Percentiles rank a stretch among this genome's conserved stretches.
These are phyloP conservation scores for Cecropterus lyciades DNA, from an alignment of 1,140 invertebrate genomes.

Conservation along the genomic window DNA sequence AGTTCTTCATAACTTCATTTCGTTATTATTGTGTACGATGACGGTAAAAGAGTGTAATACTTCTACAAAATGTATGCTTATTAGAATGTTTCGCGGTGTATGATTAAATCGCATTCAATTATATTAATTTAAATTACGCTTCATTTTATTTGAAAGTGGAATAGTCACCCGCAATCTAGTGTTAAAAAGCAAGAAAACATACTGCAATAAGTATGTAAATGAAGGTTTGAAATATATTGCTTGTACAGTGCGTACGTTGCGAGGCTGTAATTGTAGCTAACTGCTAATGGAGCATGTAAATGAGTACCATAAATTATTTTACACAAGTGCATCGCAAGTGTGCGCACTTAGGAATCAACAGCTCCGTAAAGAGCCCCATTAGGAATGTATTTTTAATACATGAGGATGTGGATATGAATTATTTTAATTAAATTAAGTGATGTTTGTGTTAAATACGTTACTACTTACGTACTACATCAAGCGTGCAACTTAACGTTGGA, in stretches of 20 bases:
- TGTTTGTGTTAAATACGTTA: too few species aligned
- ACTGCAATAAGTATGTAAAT: slow-evolving; percentile 12
- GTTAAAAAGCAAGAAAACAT: slow-evolving; percentile 10
- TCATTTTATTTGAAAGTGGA: slow-evolving; percentile 20
- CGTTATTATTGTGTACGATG: slow-evolving; percentile 3
- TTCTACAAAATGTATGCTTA: slow-evolving; percentile 8
- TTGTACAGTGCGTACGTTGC: slow-evolving; percentile 9
- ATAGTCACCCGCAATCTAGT: slow-evolving; percentile 15
- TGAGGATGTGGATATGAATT: background rate
- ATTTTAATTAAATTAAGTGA: too few species aligned
- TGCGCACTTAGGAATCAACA: slow-evolving; percentile 1
- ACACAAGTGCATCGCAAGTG: slow-evolving; percentile 4
- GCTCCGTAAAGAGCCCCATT: slow-evolving; percentile 1
- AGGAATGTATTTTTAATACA: background rate
- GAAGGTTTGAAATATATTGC: slow-evolving; percentile 24
- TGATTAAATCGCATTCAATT: slow-evolving; percentile 9
- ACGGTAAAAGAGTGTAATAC: slow-evolving; percentile 7
- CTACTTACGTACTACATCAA: too few species aligned
- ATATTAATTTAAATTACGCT: slow-evolving; percentile 21
- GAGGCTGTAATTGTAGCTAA: slow-evolving; percentile 22
- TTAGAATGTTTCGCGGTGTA: background rate
- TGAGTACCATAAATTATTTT: slow-evolving; percentile 22
- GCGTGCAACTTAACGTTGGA: too few species aligned
- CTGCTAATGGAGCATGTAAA: slow-evolving; percentile 25
- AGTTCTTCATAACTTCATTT: background rate